Evolutionary conservation across 2,888 invertebrate species (phyloP), one percentile per base, ranked within the genome.

Genomic region (Clunio marinus): DNA sequence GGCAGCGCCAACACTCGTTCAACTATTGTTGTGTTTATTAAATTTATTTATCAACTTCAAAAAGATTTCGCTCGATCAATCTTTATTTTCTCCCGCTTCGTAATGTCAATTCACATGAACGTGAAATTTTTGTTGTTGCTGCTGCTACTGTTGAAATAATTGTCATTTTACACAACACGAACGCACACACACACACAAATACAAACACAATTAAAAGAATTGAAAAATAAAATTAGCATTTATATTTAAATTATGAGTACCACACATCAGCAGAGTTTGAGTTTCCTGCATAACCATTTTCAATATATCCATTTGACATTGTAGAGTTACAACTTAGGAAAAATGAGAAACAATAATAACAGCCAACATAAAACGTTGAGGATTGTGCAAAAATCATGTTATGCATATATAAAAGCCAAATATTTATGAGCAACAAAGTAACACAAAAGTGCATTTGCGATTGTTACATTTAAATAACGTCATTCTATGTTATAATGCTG

Each of bases 211-310:
- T 35, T 13, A 35, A 35, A 15, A 37, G 15, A 15, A 17, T 28
- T 15, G 59, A 59, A 17, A 20, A 25, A 13, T 27, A 59, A 37
- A 63, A 63, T 63, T 63, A 63, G 27, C 63, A 63, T 63, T 63
- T 24, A 45, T 37, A 63, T 63, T 37, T 63, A 63, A 63, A 63
- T 63, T 46, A 63, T 63, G 46, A 46, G 63, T 27, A 35, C 17
- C 27, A 63, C 63, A 60, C 41, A 41, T 41, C 51, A 17, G 22
- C 17, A n/a, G 51, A 51, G 51, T n/a, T 51, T 13, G n/a, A 51
- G 51, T 60, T 62, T 62, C 62, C 62, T 62, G 62, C 32, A 59
- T 32, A 51, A 51, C 51, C 51, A 51, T 20, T 51, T 41, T 41
- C 41, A 10, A 41, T 41, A 41, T 41, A 41, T n/a, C 41, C 27